Conservation (phyloP, 1,140 invertebrate species). For the Drosophila watanabei region DNA sequence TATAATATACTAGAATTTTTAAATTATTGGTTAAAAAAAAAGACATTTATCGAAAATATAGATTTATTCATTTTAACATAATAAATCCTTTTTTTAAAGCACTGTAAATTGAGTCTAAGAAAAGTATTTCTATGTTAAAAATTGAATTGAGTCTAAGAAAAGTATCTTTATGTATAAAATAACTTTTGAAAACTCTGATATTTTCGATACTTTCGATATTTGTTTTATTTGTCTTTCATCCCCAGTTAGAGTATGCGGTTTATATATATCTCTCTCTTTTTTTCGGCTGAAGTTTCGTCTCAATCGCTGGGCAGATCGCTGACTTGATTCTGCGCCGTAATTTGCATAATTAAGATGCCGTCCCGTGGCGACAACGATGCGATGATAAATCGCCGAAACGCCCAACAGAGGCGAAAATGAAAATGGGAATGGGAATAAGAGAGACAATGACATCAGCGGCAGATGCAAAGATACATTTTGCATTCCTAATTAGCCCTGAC, state of each 20-base stretch:
- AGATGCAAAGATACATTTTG: conserved; percentile 42
- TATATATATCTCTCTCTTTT: conserved; percentile 10
- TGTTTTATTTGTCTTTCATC: background rate
- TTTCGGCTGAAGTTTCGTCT: conserved; percentile 13
- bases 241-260: background rate
- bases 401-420: conserved; percentile 28
- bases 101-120: background rate
- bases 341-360: conserved; percentile 81
- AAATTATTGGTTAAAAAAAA: too few relatives aligned
- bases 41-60: too few relatives aligned
- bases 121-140: too few relatives aligned
- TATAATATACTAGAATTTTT: too few relatives aligned
- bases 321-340: conserved; percentile 41
- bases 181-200: background rate
- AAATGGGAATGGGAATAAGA: conserved; percentile 2
- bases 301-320: conserved; percentile 24
- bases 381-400: conserved; percentile 67
- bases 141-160: background rate
- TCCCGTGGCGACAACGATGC: conserved; percentile 64
- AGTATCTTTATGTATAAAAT: background rate
- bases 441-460: conserved; percentile 39
- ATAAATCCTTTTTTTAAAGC: background rate
- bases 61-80: too few relatives aligned
- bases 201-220: background rate
- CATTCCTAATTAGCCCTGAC: conserved; percentile 53